Base-by-base conservation (phyloP, 2,797 vertebrate species). In the Acanthurus lineatus region DNA sequence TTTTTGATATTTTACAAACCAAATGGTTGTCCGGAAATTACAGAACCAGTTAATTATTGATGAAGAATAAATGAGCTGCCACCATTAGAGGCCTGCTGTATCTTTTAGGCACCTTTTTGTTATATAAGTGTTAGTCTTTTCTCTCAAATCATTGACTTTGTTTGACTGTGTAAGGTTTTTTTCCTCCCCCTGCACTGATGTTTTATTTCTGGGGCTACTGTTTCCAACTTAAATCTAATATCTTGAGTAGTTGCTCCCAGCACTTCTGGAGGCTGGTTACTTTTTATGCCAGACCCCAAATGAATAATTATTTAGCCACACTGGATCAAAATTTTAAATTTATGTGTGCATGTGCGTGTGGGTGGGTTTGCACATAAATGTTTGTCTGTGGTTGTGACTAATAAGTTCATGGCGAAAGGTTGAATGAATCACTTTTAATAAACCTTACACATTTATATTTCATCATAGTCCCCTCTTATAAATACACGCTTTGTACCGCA, bases 201-300 rank as follows among this genome's bases (percentile, higher is more conserved):
- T 57, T 83, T 45, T 81, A 57, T 84, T 78, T 82, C 57, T 79
- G 68, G 42, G 35, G 25, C 5, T 48, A n/a, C 51, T 35, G 22
- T 52, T 83, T 51, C 40, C 44, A 48, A 12, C 10, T 14, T 74
- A 19, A 61, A 35, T 78, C 15, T 56, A 69, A 76, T 52, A 76
- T 69, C 52, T 66, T 0, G 19, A 78, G 76, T 54, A 16, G 56
- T 57, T 61, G 69, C 81, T 63, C 14, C 19, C 0, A 4, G 49
- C 47, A 35, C 20, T 76, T 76, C 32, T 72, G 40, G 20, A 60
- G 58, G 52, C 22, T 20, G 51, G 63, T 70, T 76, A 59, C 59
- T 75, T 78, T 73, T 64, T 45, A 77, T 60, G 45, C 25, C 38
- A 56, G 22, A 53, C 17, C 9, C 16, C 35, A 57, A 68, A 77